Conservation (phyloP, 2,113 vertebrate species). For the Rana temporaria region DNA sequence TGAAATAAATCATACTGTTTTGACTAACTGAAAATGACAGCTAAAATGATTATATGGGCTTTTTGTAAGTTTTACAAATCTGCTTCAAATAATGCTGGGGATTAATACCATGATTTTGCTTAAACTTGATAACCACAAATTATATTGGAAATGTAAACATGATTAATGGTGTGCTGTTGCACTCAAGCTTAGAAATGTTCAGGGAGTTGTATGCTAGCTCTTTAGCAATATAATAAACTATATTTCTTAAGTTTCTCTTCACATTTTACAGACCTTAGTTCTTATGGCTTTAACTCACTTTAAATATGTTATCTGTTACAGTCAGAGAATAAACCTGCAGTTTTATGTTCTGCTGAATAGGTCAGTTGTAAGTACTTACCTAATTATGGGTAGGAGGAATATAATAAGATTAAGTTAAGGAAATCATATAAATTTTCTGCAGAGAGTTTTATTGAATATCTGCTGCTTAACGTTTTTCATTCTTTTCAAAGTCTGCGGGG, state of each 20-base stretch:
- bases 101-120: constrained; percentile 21
- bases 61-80: neutral
- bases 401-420: constrained; percentile 37
- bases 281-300: constrained; percentile 7
- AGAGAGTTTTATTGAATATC: constrained; percentile 29
- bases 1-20: too few relatives aligned
- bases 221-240: constrained; percentile 8
- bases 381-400: constrained; percentile 36
- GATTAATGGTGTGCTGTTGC: neutral
- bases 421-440: constrained; percentile 27
- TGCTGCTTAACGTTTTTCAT: constrained; percentile 56
- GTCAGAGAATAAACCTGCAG: constrained; percentile 29
- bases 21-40: neutral
- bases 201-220: neutral
- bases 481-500: constrained; percentile 44
- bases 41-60: neutral
- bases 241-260: neutral
- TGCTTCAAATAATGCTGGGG: neutral
- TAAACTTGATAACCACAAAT: neutral
- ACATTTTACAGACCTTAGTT: neutral
- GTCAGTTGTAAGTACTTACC: constrained; percentile 13
- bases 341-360: constrained; percentile 4
- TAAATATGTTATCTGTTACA: constrained; percentile 33
- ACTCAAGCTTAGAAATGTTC: neutral
- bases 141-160: neutral